Base-by-base conservation (phyloP, 2,113 vertebrate species). In the Aleadryas rufinucha region DNA sequence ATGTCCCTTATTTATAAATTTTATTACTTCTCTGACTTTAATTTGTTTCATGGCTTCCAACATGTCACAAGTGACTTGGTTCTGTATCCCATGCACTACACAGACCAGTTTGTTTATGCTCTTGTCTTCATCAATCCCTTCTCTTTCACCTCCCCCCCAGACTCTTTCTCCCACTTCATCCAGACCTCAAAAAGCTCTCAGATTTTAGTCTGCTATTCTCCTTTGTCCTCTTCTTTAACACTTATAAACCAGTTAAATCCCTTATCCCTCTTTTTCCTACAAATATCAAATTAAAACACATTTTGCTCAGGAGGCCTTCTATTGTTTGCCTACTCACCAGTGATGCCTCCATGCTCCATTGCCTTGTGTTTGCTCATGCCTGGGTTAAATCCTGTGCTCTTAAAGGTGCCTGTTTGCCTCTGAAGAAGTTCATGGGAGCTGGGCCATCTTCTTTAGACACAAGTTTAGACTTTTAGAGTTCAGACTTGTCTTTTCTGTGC, bases 281-380 rank as follows among this genome's bases (percentile, higher is more conserved):
- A 89, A 93, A 87, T 84, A 89, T 78, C 69, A 95, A 92, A 84
- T 84, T 84, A 94, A 95, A 97, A 44, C 65, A 81, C 31, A 31
- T 91, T 96, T 94, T 92, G 47, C 87, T 94, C 82, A 70, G 35
- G 83, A 83, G 68, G 26, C 50, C 50, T 49, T 41, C 49, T 91
- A 91, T 89, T 89, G 57, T 91, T 93, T 82, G 13, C 49, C 63
- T 64, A 10, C 60, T 81, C 47, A 76, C 28, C 37, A 87, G 41
- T 8, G 3, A 71, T 11, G 28, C 37, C 68, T 84, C 49, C 26
- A 65, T 57, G 57, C 69, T 91, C 65, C 61, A 72, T 49, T 95
- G 74, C 65, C 37, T 69, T 68, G 28, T 41, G 33, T 33, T 78
- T 87, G n/a, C n/a, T 78, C 1, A 0, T 61, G 74, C 35, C 12